Base-by-base conservation (phyloP, 2,113 vertebrate species). In the Herpetotheres cachinnans region DNA sequence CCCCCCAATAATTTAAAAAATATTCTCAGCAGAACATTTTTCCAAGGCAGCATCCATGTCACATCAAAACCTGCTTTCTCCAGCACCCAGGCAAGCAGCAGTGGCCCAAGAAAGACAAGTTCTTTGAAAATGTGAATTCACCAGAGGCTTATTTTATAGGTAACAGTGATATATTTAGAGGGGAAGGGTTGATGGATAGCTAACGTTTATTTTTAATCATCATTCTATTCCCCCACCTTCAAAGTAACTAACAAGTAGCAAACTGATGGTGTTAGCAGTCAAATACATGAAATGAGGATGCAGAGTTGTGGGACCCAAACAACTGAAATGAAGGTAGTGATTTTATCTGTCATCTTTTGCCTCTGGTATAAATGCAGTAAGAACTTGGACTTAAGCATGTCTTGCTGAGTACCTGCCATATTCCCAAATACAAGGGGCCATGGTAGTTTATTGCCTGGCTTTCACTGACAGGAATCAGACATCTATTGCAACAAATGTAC, bases 21-120 rank as follows among this genome's bases (percentile, higher is more conserved):
- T 87, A 78, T 54, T 86, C 40, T 97, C 95, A 91, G 91, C 93
- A 97, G 97, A 94, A 95, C 32, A 79, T 18, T 44, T 77, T 93
- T 91, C 79, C 82, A 96, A 97, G 90, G 71, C 85, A 84, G 76
- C 49, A 89, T 25, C 86, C 56, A 73, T 81, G 52, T 82, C 76
- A 72, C 92, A 97, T 49, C 65, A 72, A 83, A 90, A 84, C 11
- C 90, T 86, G 52, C 66, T 90, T 78, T 66, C 17, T 52, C 89
- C 59, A 80, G 46, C 30, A 70, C n/a, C 40, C 22, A 34, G 62
- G 30, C 73, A 86, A 83, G 44, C 46, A 38, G 32, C 71, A 65
- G 24, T 58, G 61, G 78, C 92, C 50, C 94, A 81, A 86, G 95
- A 95, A 70, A 86, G 65, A 24, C 69, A 80, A 54, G 52, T 74